phyloP scores from a whole-genome alignment of 2,888 invertebrate species.

The Drosophila peninsularis region DNA sequence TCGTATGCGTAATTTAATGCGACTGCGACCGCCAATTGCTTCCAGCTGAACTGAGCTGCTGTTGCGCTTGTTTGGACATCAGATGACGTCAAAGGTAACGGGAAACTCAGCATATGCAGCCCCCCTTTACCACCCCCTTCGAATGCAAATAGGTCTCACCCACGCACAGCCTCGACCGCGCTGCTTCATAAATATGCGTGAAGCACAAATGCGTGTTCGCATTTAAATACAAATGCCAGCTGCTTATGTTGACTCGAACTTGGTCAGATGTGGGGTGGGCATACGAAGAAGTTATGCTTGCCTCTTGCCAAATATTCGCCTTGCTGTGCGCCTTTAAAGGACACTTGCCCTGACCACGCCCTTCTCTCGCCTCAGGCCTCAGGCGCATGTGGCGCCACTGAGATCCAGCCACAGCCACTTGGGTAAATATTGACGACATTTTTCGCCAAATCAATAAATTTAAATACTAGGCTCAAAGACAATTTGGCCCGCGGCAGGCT shows the following conservation, averaged over 20 bases:
- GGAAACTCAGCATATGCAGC: slow-evolving; percentile 28
- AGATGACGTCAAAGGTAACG: slow-evolving; percentile 73
- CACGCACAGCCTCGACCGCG: slow-evolving; percentile 21
- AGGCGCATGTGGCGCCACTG: slow-evolving; percentile 34
- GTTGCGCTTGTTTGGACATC: slow-evolving; percentile 47
- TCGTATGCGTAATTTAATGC: slow-evolving; percentile 60
- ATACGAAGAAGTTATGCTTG: slow-evolving; percentile 19
- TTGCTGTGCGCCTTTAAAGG: slow-evolving; percentile 3
- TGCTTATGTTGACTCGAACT: slow-evolving; percentile 32
- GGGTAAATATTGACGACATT: slow-evolving; percentile 13
- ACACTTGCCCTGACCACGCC: slow-evolving; percentile 22
- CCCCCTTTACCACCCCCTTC: background rate
- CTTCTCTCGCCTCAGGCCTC: slow-evolving; percentile 9
- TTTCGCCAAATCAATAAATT: slow-evolving; percentile 59
- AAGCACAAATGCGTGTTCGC: slow-evolving; percentile 43
- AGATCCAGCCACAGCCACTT: slow-evolving; percentile 10
- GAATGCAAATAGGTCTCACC: slow-evolving; percentile 2
- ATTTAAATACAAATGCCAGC: slow-evolving; percentile 61
- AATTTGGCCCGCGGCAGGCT: slow-evolving; percentile 16
- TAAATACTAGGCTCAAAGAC: slow-evolving; percentile 41
- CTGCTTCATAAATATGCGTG: slow-evolving; percentile 44
- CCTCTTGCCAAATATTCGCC: slow-evolving; percentile 17
- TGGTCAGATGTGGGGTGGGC: background rate
- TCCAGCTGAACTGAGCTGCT: slow-evolving; percentile 12
- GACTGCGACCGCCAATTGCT: slow-evolving; percentile 46